phyloP scores from a whole-genome alignment of 2,797 vertebrate genomes.

The Potorous gilbertii region DNA sequence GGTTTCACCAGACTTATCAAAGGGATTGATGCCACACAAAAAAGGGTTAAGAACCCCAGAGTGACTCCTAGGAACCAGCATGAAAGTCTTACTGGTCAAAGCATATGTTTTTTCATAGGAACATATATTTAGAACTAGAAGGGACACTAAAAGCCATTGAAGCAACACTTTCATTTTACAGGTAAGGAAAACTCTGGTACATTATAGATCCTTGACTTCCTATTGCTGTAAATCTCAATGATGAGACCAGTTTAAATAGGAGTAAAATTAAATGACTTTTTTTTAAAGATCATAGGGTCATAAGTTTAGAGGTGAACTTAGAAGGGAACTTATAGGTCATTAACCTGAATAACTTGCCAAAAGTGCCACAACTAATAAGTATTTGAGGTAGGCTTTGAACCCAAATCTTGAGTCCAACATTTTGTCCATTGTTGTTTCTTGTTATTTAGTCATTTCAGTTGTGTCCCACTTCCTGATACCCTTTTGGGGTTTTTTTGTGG shows the following conservation, averaged over 20 bases:
- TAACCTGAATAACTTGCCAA: neutral
- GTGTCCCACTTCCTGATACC: too few species aligned
- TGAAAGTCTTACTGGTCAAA: neutral
- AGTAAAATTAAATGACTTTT: conserved; percentile 22
- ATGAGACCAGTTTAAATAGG: conserved; percentile 21
- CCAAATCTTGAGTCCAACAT: too few species aligned
- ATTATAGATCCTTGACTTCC: neutral
- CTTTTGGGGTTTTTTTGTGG: too few species aligned
- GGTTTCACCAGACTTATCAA: neutral
- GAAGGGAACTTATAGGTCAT: neutral
- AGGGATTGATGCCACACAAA: neutral
- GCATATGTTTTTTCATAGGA: neutral
- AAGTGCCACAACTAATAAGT: too few species aligned
- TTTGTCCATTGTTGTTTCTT: too few species aligned
- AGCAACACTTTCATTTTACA: neutral
- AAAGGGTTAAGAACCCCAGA: too few species aligned
- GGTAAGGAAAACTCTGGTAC: neutral
- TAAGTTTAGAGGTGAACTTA: neutral
- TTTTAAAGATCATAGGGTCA: neutral
- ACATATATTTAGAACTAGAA: neutral
- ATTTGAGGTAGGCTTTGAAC: too few species aligned
- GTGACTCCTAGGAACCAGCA: too few species aligned
- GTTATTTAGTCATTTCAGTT: too few species aligned
- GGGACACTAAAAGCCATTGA: neutral
- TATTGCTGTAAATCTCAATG: neutral